Evolutionary conservation across 2,113 vertebrate genomes (phyloP).

Genomic region (Colaptes auratus): DNA sequence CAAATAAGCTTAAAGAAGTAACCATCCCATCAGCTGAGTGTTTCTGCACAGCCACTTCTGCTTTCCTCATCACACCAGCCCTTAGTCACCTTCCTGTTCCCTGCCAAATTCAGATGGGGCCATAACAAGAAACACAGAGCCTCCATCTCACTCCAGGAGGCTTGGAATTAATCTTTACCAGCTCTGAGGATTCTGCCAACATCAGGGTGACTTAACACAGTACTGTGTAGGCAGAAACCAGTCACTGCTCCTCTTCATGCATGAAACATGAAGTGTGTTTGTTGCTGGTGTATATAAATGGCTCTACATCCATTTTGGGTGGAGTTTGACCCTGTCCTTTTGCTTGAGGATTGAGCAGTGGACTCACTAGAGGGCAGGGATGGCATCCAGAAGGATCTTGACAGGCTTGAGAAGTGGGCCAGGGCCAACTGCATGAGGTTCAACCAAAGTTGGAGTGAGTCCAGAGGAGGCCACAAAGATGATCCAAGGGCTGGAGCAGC

Average conservation of each 20-base stretch:
- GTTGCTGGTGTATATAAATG: not conserved
- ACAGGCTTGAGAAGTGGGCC: too few species aligned
- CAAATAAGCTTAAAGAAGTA: not conserved
- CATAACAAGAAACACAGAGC: not conserved
- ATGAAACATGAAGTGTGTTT: not conserved
- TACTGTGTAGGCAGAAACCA: not conserved
- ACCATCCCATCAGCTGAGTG: not conserved
- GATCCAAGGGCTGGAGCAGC: too few species aligned
- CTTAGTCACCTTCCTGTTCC: not conserved
- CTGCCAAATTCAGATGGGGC: not conserved
- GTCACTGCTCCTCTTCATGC: not conserved
- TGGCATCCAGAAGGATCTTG: too few species aligned
- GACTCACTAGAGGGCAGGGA: too few species aligned
- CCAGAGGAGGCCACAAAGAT: too few species aligned
- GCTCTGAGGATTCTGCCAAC: not conserved
- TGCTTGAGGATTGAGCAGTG: not conserved
- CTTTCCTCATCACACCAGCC: not conserved
- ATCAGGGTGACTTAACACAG: rapidly evolving
- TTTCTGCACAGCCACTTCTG: not conserved
- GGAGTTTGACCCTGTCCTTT: not conserved
- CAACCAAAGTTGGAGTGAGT: not conserved
- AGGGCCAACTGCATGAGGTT: too few species aligned
- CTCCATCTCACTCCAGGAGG: not conserved
- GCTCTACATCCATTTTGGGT: not conserved
- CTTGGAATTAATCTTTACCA: not conserved